Evolutionary conservation across 1,140 invertebrate species (phyloP), one percentile per base, ranked within the genome.

Genomic region (Drosophila sproati): DNA sequence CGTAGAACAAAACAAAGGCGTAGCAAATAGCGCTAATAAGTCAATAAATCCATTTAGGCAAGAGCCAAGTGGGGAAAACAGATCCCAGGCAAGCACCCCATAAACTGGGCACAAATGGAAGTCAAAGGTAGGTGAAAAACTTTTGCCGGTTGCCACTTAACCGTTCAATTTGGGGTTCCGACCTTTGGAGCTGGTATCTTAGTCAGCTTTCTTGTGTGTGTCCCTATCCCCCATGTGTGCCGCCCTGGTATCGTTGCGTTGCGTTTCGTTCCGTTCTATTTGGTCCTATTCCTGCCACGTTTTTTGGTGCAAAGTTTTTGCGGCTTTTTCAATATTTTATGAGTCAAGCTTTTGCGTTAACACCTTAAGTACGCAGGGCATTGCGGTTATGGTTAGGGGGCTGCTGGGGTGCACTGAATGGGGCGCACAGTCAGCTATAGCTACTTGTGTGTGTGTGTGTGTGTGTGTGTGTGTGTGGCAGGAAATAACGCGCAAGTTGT

Each of bases 251-350:
- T 45, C n/a, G 52, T 52, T 52, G 59, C 60, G 50, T 59, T 4
- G 39, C 41, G 7, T 37, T 68, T 20, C 35, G 35, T 68, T 55
- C 28, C 54, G 43, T 20, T 48, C 20, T 74, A 66, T 73, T 69
- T 61, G 48, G 34, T 32, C 5, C 67, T 70, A 59, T 43, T 31
- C 41, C 34, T 64, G 60, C 34, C 69, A 77, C 64, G 69, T 88
- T 88, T 88, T 89, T 88, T 88, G 83, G 68, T 77, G 87, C 79
- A 90, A 86, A 82, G 82, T 91, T 91, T 79, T 91, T 91, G 90
- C 75, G 90, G 90, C 90, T 90, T 91, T 91, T 91, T 91, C 81
- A 91, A 91, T 91, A 91, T 91, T 91, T 91, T 91, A 91, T 91
- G 86, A 91, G 82, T 87, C 89, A 89, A 89, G 85, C 85, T 89